Base-by-base conservation (phyloP, 2,113 vertebrate species). In the Morone saxatilis region DNA sequence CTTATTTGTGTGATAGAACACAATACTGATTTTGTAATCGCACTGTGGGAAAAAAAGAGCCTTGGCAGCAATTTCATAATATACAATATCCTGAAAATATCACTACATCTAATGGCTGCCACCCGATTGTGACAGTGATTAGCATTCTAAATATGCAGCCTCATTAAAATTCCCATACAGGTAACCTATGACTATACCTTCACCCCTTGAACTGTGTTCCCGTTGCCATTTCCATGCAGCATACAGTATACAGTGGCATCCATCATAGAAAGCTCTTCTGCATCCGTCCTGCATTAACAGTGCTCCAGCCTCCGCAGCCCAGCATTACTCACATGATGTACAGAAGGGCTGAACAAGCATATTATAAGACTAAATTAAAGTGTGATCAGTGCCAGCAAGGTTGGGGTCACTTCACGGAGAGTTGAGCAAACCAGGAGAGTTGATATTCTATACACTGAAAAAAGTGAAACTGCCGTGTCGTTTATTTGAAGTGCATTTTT, bases 291-390 rank as follows among this genome's bases (percentile, higher is more conserved):
- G 69, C 54, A 81, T 76, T 74, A 61, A n/a, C 79, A 78, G 70
- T 60, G 31, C 59, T 25, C 65, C 36, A 53, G 25, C 65, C 16
- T 43, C 59, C 76, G 72, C 45, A 72, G 61, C 19, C 22, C 40
- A 38, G 57, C 50, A 60, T 22, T 43, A 71, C 38, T 70, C 17
- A 36, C 40, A 57, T 68, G 38, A 47, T 57, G 10, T 17, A 20
- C 70, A 78, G 61, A 65, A 71, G 20, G 11, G 59, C 83, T 81
- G 71, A 85, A 71, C 66, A 67, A 53, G 71, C 60, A 72, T 1
- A 69, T 60, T 72, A 31, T n/a, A 36, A 19, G 22, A 38, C 45
- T 62, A 62, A 47, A 60, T 78, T 78, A 66, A 78, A 84, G 43
- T 78, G 19, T 65, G 67, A 73, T 72, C 72, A 68, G 31, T 72